Evolutionary conservation across 2,797 vertebrate species (phyloP), one percentile per base, ranked within the genome.

Genomic region (Podarcis siculus): DNA sequence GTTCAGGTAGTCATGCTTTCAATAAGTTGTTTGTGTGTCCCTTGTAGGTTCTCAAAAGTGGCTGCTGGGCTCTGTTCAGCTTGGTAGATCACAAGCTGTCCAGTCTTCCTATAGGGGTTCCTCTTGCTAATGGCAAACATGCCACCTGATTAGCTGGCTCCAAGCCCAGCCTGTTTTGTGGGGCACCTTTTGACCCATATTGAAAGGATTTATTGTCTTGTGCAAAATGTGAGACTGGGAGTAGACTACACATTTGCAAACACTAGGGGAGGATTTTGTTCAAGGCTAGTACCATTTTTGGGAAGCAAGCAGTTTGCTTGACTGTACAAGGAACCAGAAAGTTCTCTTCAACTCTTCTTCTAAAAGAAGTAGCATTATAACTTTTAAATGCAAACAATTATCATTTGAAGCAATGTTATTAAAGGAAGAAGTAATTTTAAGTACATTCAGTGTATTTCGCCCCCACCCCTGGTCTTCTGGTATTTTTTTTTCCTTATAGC

Each of bases 1-100:
- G 97, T 99, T 85, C 98, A 99, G 98, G 99, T 99, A 97, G 93
- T 91, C 0, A 4, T 93, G 17, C 37, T 90, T 83, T 86, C n/a
- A 49, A 87, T 91, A 83, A 83, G 64, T 79, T 88, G 49, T 55
- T 55, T 1, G 13, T 15, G 13, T 55, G 35, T 42, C 25, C 23
- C 35, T 39, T 35, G 25, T 25, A 25, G 25, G 39, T 25, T 82
- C 12, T 5, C 79, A 30, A 39, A 13, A 12, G 27, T 61, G n/a
- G 25, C 58, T 81, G 2, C 2, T 66, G 12, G 35, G 6, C 37
- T 67, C 25, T 25, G 17, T 45, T 67, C 12, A 27, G 27, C 39
- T 19, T 69, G 39, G 37, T 66, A 30, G 27, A 15, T 45, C 37
- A n/a, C 64, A 42, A n/a, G 7, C 45, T 82, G 39, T n/a, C 17